Evolutionary conservation across 2,888 invertebrate genomes (phyloP), one percentile per base, ranked within the genome.

Genomic region (Epiblema foenella): DNA sequence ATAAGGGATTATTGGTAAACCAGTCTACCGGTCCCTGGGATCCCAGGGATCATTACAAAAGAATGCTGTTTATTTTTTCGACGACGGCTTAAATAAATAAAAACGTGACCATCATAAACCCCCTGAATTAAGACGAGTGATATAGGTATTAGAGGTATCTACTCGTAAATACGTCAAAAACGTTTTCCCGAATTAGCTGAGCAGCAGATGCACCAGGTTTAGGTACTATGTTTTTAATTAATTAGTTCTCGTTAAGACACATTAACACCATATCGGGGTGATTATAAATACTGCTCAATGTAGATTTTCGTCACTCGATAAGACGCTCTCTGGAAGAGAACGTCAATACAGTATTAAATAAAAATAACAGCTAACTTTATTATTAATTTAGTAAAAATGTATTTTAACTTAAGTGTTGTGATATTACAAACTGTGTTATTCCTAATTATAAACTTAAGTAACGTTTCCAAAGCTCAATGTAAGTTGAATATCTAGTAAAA

Each of bases 241-340:
- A 54, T 64, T 64, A 64, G 24, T n/a, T 64, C 54, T 18, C 52
- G 52, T 54, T 56, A 29, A 29, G 24, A 20, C n/a, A 20, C 63
- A 17, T n/a, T 24, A 18, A 51, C n/a, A 37, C 37, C n/a, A 54
- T 64, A 39, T 54, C 52, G 18, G 64, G 52, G 64, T 39, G 24
- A 39, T 64, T 64, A 64, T 64, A 42, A 68, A 62, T 54, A 62
- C 68, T 18, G 60, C 39, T 68, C 42, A 54, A 54, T 46, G 29
- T 60, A 68, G 54, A 54, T 62, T 52, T 62, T 58, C 39, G 52
- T 46, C 68, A 68, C 29, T 68, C 18, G 42, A 60, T 62, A 46
- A 68, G 29, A 54, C 29, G 60, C 52, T 46, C 42, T 42, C 46
- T 29, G 46, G 51, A 59, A 39, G 68, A 54, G 54, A 54, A 42